phyloP scores from a whole-genome alignment of 2,888 invertebrate species.

The Argynnis bischoffii region DNA sequence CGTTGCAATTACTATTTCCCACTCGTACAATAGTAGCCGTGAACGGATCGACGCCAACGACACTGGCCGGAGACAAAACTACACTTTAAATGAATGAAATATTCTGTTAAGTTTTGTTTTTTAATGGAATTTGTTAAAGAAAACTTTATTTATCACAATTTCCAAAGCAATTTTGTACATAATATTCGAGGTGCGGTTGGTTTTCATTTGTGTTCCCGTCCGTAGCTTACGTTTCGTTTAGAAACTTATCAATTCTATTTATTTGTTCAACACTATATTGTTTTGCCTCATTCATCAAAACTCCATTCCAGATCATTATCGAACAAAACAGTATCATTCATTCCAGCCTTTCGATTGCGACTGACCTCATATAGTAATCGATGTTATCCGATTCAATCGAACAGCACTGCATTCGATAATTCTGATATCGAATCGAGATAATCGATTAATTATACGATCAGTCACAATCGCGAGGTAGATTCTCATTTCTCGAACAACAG shows the following conservation, averaged over 20 bases:
- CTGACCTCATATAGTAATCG: no score
- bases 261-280: constrained; percentile 47
- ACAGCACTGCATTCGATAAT: neutral
- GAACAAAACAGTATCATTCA: constrained; percentile 11
- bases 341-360: neutral
- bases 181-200: constrained; percentile 58
- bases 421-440: neutral
- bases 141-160: neutral
- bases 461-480: neutral
- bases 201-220: constrained; percentile 77
- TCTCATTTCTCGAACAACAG: constrained; percentile 28
- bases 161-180: constrained; percentile 37
- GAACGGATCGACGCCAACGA: neutral
- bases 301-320: constrained; percentile 61
- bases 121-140: no score
- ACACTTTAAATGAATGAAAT: constrained; percentile 1
- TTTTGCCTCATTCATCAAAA: constrained; percentile 47
- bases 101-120: neutral
- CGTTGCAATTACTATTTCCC: constrained; percentile 9
- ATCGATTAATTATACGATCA: neutral
- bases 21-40: constrained; percentile 11
- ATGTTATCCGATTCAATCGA: constrained; percentile 1
- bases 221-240: constrained; percentile 64
- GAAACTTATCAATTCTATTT: constrained; percentile 47
- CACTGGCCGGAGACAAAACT: neutral